Base-by-base conservation (phyloP, 1,140 invertebrate genomes). In the Drosophila ogumai region DNA sequence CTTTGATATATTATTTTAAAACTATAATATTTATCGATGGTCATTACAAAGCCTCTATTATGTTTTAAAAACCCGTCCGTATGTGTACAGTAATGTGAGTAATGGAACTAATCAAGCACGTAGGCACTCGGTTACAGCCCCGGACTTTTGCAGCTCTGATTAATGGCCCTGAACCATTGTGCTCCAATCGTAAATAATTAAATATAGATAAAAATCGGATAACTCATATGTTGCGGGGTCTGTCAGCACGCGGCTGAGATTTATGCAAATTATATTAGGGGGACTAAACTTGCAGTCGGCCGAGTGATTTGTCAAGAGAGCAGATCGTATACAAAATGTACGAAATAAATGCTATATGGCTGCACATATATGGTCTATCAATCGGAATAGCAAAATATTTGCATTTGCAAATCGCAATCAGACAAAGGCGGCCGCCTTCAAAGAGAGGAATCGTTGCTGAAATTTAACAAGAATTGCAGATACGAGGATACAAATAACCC, bases 161-260 rank as follows among this genome's bases (percentile, higher is more conserved):
- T 87, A 87, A 87, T 86, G 82, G 75, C 79, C 79, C 67, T 85
- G 73, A 84, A 73, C 81, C 81, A 85, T 84, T 85, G 76, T 81
- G 77, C 61, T 85, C 67, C 81, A 84, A 85, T 86, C 82, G 84
- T 64, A 82, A 87, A 82, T 85, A 85, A 85, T 85, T 85, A 81
- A 81, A 77, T 81, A 82, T 88, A 88, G 82, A 87, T 87, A 82
- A 77, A 73, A 81, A 88, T 87, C 82, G 68, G 82, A 85, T 85
- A 86, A 81, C 81, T 85, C 73, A 69, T 77, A 79, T 67, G 66
- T 58, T 65, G n/a, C 36, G 17, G n/a, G n/a, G 46, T 36, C 41
- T 69, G 68, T 71, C 68, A 72, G 68, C 65, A 49, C 34, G 50
- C 28, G 50, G 25, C 50, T 9, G 40, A 65, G 60, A 65, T 50